Conservation (phyloP, 2,888 invertebrate genomes). For the Dromius quadrimaculatus region DNA sequence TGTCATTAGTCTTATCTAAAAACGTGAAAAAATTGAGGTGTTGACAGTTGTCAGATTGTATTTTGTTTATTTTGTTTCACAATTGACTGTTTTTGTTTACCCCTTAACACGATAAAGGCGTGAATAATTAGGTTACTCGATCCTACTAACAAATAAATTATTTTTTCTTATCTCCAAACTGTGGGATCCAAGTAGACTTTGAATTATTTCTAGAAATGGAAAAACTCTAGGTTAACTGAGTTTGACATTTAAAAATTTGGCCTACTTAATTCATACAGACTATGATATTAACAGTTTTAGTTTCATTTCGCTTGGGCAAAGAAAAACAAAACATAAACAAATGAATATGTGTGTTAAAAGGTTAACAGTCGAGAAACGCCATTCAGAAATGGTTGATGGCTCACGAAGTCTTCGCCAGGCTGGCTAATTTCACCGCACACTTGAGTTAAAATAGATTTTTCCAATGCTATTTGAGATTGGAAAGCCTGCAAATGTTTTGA, state of each 20-base stretch:
- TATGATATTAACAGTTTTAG: constrained; percentile 36
- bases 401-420: neutral
- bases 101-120: constrained; percentile 27
- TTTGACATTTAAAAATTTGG: constrained; percentile 44
- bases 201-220: neutral
- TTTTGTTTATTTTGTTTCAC: constrained; percentile 19
- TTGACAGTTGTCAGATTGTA: constrained; percentile 13
- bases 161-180: neutral
- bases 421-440: constrained; percentile 22
- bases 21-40: too few species aligned
- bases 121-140: neutral
- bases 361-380: constrained; percentile 49
- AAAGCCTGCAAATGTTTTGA: too few species aligned
- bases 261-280: constrained; percentile 36
- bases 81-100: constrained; percentile 4
- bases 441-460: too few species aligned
- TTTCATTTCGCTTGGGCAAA: constrained; percentile 39
- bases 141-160: constrained; percentile 7
- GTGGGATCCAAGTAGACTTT: neutral
- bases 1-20: too few species aligned
- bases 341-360: constrained; percentile 50
- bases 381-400: constrained; percentile 28
- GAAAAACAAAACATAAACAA: constrained; percentile 44
- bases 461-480: too few species aligned
- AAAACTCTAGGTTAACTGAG: constrained; percentile 22